Evolutionary conservation across 2,113 vertebrate genomes (phyloP).

Genomic region (Piprites chloris): DNA sequence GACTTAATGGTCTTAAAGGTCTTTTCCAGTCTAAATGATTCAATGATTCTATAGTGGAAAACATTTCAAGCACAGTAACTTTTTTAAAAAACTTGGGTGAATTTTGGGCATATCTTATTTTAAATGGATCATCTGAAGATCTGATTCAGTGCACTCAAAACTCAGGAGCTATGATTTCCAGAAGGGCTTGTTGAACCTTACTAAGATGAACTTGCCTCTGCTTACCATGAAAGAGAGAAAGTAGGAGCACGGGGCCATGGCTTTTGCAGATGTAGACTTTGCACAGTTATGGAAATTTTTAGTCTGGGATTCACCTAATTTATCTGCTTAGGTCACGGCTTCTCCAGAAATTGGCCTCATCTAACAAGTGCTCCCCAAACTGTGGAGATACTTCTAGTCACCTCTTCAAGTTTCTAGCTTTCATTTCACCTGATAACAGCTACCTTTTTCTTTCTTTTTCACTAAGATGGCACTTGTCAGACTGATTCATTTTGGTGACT

Average conservation of each 20-base stretch:
- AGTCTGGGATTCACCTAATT: neutral
- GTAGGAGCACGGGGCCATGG: too few species aligned
- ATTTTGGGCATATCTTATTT: neutral
- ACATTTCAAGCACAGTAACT: neutral
- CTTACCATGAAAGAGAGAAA: neutral
- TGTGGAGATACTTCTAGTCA: neutral
- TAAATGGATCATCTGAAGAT: neutral
- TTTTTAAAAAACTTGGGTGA: neutral
- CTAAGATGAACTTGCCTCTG: neutral
- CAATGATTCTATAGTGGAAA: neutral
- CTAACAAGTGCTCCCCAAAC: neutral
- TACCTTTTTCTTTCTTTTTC: neutral
- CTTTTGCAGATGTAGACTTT: neutral
- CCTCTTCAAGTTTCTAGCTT: neutral
- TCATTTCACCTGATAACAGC: neutral
- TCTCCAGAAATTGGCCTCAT: neutral
- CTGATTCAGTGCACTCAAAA: neutral
- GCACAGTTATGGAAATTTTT: neutral
- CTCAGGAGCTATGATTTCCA: neutral
- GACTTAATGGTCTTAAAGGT: neutral
- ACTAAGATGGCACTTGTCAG: neutral
- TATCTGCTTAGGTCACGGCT: neutral
- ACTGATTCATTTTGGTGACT: neutral
- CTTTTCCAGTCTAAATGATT: neutral
- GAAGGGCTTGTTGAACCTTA: neutral